Evolutionary conservation across 1,140 invertebrate species (phyloP), one percentile per base, ranked within the genome.

Genomic region (Zelostemma sp.): DNA sequence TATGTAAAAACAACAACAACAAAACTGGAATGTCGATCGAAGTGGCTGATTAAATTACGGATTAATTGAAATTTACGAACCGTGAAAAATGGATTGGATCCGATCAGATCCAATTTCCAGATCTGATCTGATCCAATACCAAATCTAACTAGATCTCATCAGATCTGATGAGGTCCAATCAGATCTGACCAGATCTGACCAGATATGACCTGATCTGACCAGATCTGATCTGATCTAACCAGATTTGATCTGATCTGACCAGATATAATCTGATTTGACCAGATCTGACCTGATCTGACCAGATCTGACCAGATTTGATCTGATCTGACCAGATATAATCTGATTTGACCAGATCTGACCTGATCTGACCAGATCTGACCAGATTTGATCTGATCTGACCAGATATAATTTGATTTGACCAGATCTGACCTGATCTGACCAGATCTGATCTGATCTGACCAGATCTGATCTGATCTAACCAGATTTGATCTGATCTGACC

Each of bases 1-100:
- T 84, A 76, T 72, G 68, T 66, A 31, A 48, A 21, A 21, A 18
- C 11, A 48, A 12, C 1, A n/a, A 12, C 2, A 45, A 3, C 21
- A 25, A 4, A 4, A 25, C 3, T 25, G 3, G 21, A 25, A 25
- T 25, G 3, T 25, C 8, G 21, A 25, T 25, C 21, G 21, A 25
- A 25, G 21, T 8, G 21, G 21, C 17, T 47, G 17, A 11, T 1
- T 2, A 3, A 47, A 21, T n/a, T n/a, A n/a, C n/a, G n/a, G n/a
- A n/a, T n/a, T n/a, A n/a, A n/a, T n/a, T n/a, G 15, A 25, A 33
- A 28, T 35, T 9, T 57, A 45, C 43, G 6, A 6, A 16, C 41
- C 35, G 35, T 18, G 15, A 43, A 35, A 35, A 35, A 35, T 35
- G 33, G 2, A 35, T 4, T 28, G 8, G 8, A 3, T 28, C 25